phyloP scores from a whole-genome alignment of 2,113 vertebrate genomes.

The Ceyx cyanopectus region DNA sequence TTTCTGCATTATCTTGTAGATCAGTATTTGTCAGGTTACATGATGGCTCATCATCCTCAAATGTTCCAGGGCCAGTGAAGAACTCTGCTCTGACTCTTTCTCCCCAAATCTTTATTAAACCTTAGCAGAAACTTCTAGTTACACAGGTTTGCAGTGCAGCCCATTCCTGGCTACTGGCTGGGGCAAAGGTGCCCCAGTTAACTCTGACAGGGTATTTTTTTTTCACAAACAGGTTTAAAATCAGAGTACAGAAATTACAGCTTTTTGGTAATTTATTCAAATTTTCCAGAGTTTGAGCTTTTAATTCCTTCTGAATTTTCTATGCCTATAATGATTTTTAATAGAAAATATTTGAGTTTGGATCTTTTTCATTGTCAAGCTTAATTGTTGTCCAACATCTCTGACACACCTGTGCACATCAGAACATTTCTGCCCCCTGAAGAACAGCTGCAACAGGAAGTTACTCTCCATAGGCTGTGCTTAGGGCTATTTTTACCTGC shows the following conservation, averaged over 20 bases:
- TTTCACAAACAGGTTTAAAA: background rate
- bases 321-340: background rate
- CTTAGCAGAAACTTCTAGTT: background rate
- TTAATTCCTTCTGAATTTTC: background rate
- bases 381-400: background rate
- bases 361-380: background rate
- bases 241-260: background rate
- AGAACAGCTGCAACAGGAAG: background rate
- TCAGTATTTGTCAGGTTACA: background rate
- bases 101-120: background rate
- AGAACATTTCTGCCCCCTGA: background rate
- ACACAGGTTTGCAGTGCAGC: background rate
- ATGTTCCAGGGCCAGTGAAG: accelerated
- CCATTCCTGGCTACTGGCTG: background rate
- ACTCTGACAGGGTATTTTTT: background rate
- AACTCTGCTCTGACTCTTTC: background rate
- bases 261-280: background rate
- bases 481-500: background rate
- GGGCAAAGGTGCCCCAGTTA: background rate
- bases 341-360: background rate
- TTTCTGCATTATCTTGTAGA: conserved; percentile 26
- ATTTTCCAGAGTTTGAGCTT: background rate
- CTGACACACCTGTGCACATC: background rate
- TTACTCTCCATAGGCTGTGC: background rate
- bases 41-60: background rate